Evolutionary conservation across 2,113 vertebrate species (phyloP).

Genomic region (Semnornis frantzii): DNA sequence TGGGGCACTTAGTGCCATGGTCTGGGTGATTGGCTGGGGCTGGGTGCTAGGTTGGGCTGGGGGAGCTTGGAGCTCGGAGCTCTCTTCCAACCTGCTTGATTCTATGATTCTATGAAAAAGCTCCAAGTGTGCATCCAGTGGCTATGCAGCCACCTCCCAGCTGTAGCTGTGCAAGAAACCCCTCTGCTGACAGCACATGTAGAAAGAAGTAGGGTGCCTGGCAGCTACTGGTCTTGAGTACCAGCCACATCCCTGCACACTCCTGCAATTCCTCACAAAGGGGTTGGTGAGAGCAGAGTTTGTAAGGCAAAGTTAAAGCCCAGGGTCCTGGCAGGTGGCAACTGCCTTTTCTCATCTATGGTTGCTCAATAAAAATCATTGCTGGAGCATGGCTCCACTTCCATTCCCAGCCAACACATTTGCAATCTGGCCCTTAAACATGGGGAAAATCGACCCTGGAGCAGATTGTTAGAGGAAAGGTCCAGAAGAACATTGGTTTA

Average conservation of each 20-base stretch:
- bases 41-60: no score
- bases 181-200: background rate
- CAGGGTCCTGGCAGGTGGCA: constrained; percentile 6
- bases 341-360: constrained; percentile 12
- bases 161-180: background rate
- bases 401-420: constrained; percentile 20
- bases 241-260: background rate
- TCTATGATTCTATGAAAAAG: no score
- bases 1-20: no score
- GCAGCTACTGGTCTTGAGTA: background rate
- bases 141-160: background rate
- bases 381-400: constrained; percentile 22
- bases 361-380: constrained; percentile 48
- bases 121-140: background rate
- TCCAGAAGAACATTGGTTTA: background rate
- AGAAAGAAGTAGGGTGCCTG: background rate
- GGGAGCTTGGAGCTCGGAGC: no score
- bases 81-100: no score
- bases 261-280: background rate
- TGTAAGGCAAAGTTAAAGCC: constrained; percentile 17
- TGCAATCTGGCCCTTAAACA: constrained; percentile 28
- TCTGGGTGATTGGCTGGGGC: no score
- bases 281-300: background rate
- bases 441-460: background rate
- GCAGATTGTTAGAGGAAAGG: background rate